phyloP scores from a whole-genome alignment of 2,888 invertebrate genomes.

The Tetramorium bicarinatum region DNA sequence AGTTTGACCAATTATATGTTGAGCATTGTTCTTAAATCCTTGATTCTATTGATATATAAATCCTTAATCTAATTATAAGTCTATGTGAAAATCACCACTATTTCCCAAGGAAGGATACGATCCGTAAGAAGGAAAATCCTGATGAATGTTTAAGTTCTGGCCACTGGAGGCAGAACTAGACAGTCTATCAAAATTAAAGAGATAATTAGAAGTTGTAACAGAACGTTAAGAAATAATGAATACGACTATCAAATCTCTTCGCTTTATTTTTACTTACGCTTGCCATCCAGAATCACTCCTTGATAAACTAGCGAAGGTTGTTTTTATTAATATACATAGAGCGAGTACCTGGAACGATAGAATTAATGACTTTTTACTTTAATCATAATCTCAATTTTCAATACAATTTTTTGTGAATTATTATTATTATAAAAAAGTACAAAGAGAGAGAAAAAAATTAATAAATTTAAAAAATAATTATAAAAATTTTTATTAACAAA shows the following conservation, averaged over 20 bases:
- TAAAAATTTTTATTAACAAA: background rate
- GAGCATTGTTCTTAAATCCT: conserved; percentile 77
- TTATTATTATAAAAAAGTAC: background rate
- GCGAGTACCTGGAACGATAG: conserved; percentile 72
- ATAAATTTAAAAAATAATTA: background rate
- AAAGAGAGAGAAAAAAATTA: background rate
- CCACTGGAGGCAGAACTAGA: conserved; percentile 35
- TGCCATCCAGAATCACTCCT: conserved; percentile 73
- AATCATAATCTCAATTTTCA: background rate
- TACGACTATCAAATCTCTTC: background rate
- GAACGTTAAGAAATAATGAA: background rate
- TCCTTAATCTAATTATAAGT: too few relatives aligned
- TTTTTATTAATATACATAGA: conserved; percentile 69
- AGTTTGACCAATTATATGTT: conserved; percentile 86
- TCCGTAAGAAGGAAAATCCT: conserved; percentile 63
- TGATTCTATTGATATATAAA: too few relatives aligned
- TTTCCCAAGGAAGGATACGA: conserved; percentile 64
- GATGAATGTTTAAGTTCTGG: conserved; percentile 63
- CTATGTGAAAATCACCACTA: conserved; percentile 55
- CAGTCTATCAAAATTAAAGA: conserved; percentile 45
- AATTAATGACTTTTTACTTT: conserved; percentile 17
- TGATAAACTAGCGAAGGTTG: conserved; percentile 67
- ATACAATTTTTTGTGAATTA: conserved; percentile 1
- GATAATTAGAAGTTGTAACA: background rate
- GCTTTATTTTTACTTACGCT: conserved; percentile 73